Conservation (phyloP, 2,888 invertebrate genomes). For the Caenorhabditis afra region DNA sequence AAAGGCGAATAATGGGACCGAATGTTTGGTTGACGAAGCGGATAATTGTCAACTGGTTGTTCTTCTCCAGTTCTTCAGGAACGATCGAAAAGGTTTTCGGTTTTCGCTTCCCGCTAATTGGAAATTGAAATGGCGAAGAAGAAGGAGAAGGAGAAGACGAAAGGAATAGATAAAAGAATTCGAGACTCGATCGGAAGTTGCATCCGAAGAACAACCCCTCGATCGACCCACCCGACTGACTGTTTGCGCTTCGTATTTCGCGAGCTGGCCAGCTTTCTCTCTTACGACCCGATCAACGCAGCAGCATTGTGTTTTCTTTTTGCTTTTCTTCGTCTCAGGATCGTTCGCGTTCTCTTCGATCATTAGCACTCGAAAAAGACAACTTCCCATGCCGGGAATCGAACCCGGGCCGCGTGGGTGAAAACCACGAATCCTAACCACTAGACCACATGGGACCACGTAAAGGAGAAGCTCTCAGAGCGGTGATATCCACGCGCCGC, state of each 20-base stretch:
- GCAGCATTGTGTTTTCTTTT: conserved; percentile 26
- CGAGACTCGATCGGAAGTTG: conserved; percentile 35
- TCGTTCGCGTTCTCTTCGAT: conserved; percentile 33
- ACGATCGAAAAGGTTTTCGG: neutral
- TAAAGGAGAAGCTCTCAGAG: too few relatives aligned
- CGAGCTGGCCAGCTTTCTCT: conserved; percentile 47
- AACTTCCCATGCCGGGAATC: conserved; percentile 78
- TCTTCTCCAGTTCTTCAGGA: neutral
- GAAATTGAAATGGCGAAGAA: conserved; percentile 2
- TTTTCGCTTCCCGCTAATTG: conserved; percentile 24
- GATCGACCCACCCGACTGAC: conserved; percentile 9
- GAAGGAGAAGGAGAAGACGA: neutral
- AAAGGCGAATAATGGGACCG: neutral
- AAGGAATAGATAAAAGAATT: conserved; percentile 4
- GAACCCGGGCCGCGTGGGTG: conserved; percentile 78
- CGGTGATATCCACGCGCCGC: too few relatives aligned
- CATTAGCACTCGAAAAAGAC: conserved; percentile 26
- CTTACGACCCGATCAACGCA: conserved; percentile 4
- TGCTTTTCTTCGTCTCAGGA: neutral
- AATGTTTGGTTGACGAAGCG: conserved; percentile 32
- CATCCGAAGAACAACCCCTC: conserved; percentile 24
- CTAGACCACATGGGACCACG: conserved; percentile 72
- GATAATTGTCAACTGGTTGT: conserved; percentile 44
- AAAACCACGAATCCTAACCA: conserved; percentile 78
- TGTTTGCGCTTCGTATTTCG: conserved; percentile 51